Conservation (phyloP, 1,140 invertebrate genomes). For the Drosophila guanche region DNA sequence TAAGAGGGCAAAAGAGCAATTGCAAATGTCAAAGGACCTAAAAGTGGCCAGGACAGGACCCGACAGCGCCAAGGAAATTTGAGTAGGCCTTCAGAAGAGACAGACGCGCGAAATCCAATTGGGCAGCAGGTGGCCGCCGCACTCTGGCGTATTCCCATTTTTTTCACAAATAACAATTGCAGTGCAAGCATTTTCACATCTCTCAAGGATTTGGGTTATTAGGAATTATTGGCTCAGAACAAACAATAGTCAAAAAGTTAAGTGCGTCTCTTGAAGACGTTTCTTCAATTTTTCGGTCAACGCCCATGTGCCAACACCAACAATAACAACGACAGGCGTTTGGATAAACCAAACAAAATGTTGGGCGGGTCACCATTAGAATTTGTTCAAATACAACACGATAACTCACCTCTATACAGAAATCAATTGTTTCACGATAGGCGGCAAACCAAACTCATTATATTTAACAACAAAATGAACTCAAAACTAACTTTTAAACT, state of each 20-base stretch:
- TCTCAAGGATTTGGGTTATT: no score
- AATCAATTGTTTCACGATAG: constrained; percentile 23
- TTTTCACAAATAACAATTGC: no score
- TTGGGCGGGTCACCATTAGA: constrained; percentile 62
- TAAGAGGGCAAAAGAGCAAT: constrained; percentile 73
- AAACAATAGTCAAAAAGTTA: constrained; percentile 3
- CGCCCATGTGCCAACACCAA: constrained; percentile 75
- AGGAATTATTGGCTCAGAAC: neutral
- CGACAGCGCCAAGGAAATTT: constrained; percentile 41
- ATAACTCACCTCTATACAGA: constrained; percentile 39
- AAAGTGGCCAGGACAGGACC: constrained; percentile 4
- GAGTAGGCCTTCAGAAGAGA: constrained; percentile 21
- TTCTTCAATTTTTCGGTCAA: constrained; percentile 68
- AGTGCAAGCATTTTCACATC: no score
- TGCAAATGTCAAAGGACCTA: constrained; percentile 50
- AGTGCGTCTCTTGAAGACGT: constrained; percentile 3
- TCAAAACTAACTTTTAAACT: constrained; percentile 39
- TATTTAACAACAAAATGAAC: constrained; percentile 51
- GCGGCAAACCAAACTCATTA: constrained; percentile 31
- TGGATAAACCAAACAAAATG: constrained; percentile 46
- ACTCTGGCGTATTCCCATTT: neutral
- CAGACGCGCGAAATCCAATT: constrained; percentile 52
- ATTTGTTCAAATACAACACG: neutral
- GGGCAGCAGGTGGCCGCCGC: constrained; percentile 63
- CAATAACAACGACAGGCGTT: constrained; percentile 72